phyloP scores from a whole-genome alignment of 2,113 vertebrate species.

The Hippocampus comes region DNA sequence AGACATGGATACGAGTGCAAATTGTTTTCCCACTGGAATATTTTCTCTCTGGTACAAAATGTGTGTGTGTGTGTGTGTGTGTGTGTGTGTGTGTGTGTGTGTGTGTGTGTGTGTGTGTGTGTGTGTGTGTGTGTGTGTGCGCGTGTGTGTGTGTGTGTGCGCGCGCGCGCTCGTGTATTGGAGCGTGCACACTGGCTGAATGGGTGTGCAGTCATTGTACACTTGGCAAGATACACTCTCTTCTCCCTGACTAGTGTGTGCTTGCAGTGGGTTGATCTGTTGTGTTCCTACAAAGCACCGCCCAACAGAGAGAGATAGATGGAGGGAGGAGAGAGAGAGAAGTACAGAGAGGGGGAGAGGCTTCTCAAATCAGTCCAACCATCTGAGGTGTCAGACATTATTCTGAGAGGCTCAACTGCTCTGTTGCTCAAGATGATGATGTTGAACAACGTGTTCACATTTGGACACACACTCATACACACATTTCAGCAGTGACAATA shows the following conservation, averaged over 20 bases:
- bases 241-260: slow-evolving; percentile 31
- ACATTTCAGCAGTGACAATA: neutral
- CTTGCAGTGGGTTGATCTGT: slow-evolving; percentile 28
- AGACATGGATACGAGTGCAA: neutral
- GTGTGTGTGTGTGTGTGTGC: neutral
- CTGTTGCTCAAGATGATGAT: slow-evolving; percentile 20
- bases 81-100: neutral
- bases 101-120: neutral
- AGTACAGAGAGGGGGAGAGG: slow-evolving; percentile 11
- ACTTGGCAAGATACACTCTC: slow-evolving; percentile 1
- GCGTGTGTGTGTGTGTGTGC: neutral
- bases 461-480: slow-evolving; percentile 2
- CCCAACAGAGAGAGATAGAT: slow-evolving; percentile 55
- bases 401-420: slow-evolving; percentile 38
- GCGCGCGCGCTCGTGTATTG: neutral
- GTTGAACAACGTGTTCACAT: slow-evolving; percentile 15
- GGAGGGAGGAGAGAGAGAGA: slow-evolving; percentile 12
- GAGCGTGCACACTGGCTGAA: slow-evolving; percentile 15
- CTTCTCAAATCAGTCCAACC: slow-evolving; percentile 55
- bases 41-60: neutral
- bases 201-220: slow-evolving; percentile 1
- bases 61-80: neutral
- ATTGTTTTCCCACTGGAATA: neutral
- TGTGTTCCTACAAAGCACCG: slow-evolving; percentile 68
- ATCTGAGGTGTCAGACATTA: slow-evolving; percentile 47